Percentiles rank a stretch among this genome's conserved stretches.
phyloP scores from a whole-genome alignment of 2,888 invertebrate genomes.

The Drosophila nr. perissopoda region DNA sequence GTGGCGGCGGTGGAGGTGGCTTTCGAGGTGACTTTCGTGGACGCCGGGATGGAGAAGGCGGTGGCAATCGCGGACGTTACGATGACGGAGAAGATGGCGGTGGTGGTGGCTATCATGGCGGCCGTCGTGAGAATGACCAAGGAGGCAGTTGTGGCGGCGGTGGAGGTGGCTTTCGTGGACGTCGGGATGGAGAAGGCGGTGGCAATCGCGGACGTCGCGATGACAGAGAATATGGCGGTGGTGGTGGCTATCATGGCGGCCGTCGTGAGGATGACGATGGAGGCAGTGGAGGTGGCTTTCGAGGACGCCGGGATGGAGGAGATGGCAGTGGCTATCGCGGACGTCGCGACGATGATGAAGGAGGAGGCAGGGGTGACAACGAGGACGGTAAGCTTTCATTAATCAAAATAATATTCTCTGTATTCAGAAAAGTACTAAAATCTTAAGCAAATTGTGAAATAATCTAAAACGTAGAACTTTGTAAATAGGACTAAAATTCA shows the following conservation, averaged over 20 bases:
- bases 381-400: conserved; percentile 19
- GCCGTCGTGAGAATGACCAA: background rate
- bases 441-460: background rate
- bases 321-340: background rate
- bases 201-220: conserved; percentile 17
- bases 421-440: background rate
- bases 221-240: background rate
- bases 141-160: too few relatives aligned
- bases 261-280: background rate
- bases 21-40: conserved; percentile 64
- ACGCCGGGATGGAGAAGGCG: conserved; percentile 48
- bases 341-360: background rate
- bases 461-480: background rate
- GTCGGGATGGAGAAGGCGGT: conserved; percentile 34
- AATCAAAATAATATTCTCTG: background rate
- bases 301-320: background rate
- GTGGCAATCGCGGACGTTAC: conserved; percentile 16
- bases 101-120: background rate
- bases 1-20: too few relatives aligned
- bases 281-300: background rate
- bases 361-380: background rate
- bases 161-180: conserved; percentile 64
- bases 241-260: background rate
- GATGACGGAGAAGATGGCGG: background rate
- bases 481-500: background rate